A percentile compares a stretch with the other conserved stretches of the same genome.
Evolutionary conservation across 2,113 vertebrate genomes (phyloP).

Genomic region (Corythaixoides concolor): DNA sequence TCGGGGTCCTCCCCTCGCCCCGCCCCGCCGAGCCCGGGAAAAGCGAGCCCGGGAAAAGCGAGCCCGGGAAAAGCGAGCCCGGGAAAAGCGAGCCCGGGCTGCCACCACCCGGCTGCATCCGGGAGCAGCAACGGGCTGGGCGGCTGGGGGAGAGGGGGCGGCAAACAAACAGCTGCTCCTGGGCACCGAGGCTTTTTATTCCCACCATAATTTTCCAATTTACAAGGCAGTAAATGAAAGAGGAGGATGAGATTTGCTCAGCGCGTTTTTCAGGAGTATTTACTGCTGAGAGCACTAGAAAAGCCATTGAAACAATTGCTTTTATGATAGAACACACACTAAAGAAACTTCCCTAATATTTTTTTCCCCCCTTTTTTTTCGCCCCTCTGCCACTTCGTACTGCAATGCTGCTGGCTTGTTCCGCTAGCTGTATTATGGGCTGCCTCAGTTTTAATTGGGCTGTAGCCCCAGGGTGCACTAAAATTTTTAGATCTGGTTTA

Average conservation of each 20-base stretch:
- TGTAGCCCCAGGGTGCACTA: background rate
- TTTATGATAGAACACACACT: slow-evolving; percentile 28
- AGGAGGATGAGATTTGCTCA: background rate
- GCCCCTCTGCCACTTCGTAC: background rate
- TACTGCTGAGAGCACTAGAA: background rate
- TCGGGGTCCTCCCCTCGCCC: no score
- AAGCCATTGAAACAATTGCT: background rate
- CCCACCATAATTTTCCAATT: background rate
- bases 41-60: no score
- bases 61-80: no score
- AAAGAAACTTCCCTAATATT: background rate
- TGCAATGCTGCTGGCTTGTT: background rate
- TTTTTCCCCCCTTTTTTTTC: background rate
- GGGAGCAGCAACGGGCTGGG: background rate
- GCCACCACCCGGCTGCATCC: background rate
- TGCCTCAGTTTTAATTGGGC: background rate
- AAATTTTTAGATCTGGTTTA: background rate
- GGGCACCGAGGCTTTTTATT: background rate
- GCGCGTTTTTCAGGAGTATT: background rate
- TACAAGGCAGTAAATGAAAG: background rate
- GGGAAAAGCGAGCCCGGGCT: background rate
- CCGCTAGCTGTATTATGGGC: background rate
- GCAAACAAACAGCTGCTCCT: background rate
- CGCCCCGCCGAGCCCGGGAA: no score
- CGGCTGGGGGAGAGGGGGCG: background rate